Evolutionary conservation across 1,140 invertebrate species (phyloP).

Genomic region (Temnothorax curvispinosus): DNA sequence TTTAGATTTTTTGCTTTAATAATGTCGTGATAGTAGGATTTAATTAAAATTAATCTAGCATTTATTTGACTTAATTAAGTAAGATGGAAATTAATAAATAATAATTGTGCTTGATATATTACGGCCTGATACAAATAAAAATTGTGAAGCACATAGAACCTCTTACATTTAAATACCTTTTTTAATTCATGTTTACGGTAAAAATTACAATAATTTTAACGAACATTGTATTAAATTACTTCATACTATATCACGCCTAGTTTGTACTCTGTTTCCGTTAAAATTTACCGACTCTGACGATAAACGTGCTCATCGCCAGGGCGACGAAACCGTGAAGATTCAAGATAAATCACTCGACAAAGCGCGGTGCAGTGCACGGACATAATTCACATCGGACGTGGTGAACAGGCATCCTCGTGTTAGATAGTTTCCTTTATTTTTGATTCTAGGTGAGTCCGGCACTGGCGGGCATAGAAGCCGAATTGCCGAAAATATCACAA

Average conservation of each 20-base stretch:
- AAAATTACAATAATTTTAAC: neutral
- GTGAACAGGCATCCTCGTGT: neutral
- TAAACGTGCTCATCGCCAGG: neutral
- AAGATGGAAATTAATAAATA: neutral
- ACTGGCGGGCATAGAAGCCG: conserved; percentile 73
- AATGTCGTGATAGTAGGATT: neutral
- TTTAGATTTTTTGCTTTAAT: neutral
- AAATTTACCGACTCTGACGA: conserved; percentile 30
- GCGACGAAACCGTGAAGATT: conserved; percentile 32
- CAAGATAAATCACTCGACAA: conserved; percentile 43
- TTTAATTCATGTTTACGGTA: neutral
- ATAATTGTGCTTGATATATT: too few species aligned
- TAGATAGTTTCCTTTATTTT: conserved; percentile 49
- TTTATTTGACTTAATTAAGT: neutral
- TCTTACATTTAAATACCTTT: neutral
- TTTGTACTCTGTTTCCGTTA: neutral
- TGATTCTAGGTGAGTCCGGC: conserved; percentile 78
- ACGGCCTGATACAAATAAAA: neutral
- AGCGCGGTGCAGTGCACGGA: neutral
- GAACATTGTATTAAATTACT: neutral
- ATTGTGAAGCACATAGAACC: neutral
- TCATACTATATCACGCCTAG: neutral
- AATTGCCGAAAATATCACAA: conserved; percentile 79
- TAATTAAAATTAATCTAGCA: neutral
- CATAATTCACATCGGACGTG: conserved; percentile 11